phyloP scores from a whole-genome alignment of 1,140 invertebrate species.

The Panagrolaimus sp. region DNA sequence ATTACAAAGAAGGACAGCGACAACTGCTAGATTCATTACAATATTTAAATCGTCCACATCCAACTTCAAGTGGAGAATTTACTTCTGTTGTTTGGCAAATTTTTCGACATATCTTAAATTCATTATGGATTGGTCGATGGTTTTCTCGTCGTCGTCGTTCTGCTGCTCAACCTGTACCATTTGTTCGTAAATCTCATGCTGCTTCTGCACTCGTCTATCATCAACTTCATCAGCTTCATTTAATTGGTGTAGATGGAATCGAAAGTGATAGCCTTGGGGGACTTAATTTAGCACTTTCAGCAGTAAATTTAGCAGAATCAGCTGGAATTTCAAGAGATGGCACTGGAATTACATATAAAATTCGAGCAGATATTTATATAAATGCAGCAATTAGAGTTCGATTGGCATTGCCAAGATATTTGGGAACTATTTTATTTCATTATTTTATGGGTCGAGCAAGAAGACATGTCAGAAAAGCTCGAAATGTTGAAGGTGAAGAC shows the following conservation, averaged over 20 bases:
- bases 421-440: conserved; percentile 29
- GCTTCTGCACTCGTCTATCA: conserved; percentile 56
- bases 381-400: conserved; percentile 38
- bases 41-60: conserved; percentile 47
- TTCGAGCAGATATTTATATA: conserved; percentile 54
- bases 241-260: conserved; percentile 42
- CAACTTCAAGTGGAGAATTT: conserved; percentile 35
- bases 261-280: conserved; percentile 24
- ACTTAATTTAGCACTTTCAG: conserved; percentile 49
- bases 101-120: conserved; percentile 51
- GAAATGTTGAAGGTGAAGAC: conserved; percentile 22
- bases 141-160: conserved; percentile 43
- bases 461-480: conserved; percentile 32
- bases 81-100: conserved; percentile 52
- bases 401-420: conserved; percentile 35
- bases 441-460: conserved; percentile 51
- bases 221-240: conserved; percentile 52
- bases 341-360: conserved; percentile 31
- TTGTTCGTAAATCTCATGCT: conserved; percentile 51
- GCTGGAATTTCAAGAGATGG: conserved; percentile 49
- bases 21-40: conserved; percentile 47
- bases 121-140: conserved; percentile 54
- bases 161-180: conserved; percentile 26
- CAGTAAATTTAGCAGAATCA: conserved; percentile 53
- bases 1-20: conserved; percentile 54